These are phyloP conservation scores for Gallirallus australis DNA, from an alignment of 2,797 vertebrate genomes.

Conservation along the genomic window DNA sequence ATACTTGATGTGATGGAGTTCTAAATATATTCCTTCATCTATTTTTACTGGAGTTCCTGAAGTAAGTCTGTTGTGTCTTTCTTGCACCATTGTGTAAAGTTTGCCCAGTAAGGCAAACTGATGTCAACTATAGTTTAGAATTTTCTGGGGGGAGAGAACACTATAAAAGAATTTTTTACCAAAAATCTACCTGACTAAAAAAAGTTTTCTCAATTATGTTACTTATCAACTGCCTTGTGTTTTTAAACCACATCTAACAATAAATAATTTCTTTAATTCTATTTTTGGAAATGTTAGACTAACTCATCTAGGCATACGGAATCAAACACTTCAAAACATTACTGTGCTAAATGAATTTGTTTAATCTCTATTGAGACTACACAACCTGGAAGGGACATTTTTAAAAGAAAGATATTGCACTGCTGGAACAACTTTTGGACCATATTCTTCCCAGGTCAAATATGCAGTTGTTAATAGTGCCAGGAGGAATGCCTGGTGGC, in stretches of 20 bases:
- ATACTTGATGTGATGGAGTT: background rate
- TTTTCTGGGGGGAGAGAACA: background rate
- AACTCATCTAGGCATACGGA: background rate
- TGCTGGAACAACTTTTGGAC: background rate
- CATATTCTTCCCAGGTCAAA: background rate
- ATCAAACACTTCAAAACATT: background rate
- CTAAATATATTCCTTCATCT: background rate
- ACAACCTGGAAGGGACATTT: accelerated
- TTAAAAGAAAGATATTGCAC: background rate
- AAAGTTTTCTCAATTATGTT: background rate
- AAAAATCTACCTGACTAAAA: background rate
- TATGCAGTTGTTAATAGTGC: background rate
- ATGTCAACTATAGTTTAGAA: background rate
- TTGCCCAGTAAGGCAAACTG: background rate
- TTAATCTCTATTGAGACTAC: background rate
- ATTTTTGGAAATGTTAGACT: background rate
- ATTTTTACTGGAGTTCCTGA: background rate
- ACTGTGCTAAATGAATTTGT: background rate
- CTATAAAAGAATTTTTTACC: background rate
- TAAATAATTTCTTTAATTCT: background rate
- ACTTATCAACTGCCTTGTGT: background rate
- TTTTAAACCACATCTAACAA: background rate
- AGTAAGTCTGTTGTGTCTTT: background rate
- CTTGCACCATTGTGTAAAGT: too few relatives aligned
- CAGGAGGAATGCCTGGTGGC: background rate